A percentile compares a stretch with the other conserved stretches of the same genome.
These are phyloP conservation scores for Amniataba percoides DNA, from an alignment of 2,797 vertebrate species.

Conservation along the genomic window DNA sequence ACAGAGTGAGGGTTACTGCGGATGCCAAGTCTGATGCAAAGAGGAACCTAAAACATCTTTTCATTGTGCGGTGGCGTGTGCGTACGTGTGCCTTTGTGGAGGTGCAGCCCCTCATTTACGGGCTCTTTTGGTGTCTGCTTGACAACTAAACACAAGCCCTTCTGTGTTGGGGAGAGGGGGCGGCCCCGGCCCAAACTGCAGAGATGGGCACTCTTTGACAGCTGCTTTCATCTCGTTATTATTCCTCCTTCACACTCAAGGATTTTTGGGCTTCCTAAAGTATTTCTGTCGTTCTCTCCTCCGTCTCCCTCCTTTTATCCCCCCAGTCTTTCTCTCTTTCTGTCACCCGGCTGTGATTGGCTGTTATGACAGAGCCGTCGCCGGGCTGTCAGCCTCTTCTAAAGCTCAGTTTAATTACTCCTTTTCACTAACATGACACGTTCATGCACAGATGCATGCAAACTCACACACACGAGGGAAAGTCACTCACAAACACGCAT, in stretches of 20 bases:
- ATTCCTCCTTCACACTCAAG: conserved; percentile 78
- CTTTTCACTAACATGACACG: conserved; percentile 81
- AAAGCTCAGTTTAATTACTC: conserved; percentile 86
- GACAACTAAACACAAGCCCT: conserved; percentile 69
- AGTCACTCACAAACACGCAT: conserved; percentile 54
- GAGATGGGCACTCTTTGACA: conserved; percentile 74
- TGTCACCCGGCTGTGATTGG: conserved; percentile 74
- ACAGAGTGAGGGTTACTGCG: conserved; percentile 17
- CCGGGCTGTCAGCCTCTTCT: conserved; percentile 76
- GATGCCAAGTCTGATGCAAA: conserved; percentile 27
- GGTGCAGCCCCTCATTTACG: conserved; percentile 60
- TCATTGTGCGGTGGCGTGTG: conserved; percentile 40
- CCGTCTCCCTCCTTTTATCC: conserved; percentile 30
- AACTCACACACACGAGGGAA: conserved; percentile 40
- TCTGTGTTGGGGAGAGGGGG: conserved; percentile 53
- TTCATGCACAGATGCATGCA: conserved; percentile 72
- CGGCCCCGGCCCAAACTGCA: conserved; percentile 46
- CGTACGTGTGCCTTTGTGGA: conserved; percentile 45
- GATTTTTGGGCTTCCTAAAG: conserved; percentile 76
- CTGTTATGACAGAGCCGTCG: conserved; percentile 81
- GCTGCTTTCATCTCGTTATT: conserved; percentile 81
- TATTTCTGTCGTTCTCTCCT: conserved; percentile 63
- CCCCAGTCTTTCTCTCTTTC: conserved; percentile 47
- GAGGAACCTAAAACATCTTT: conserved; percentile 40
- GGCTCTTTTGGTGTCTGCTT: conserved; percentile 62